phyloP scores from a whole-genome alignment of 2,113 vertebrate species.

The Chaetura pelagica region DNA sequence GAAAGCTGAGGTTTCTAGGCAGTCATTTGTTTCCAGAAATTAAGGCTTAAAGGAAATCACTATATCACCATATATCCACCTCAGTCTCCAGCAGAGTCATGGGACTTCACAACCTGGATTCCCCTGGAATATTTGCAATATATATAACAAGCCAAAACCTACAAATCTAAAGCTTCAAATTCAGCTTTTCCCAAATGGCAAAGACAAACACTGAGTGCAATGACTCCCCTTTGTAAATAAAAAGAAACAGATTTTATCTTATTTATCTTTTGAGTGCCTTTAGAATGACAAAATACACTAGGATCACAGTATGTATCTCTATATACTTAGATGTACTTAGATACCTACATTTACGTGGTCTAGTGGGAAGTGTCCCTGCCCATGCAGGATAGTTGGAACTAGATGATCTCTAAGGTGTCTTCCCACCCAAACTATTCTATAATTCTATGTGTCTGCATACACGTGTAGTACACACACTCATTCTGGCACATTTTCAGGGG shows the following conservation, averaged over 20 bases:
- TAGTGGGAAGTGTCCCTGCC: no score
- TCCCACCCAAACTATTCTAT: no score
- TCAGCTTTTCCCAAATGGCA: neutral
- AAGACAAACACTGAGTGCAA: neutral
- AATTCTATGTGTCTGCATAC: no score
- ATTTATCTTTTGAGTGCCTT: neutral
- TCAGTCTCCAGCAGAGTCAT: neutral
- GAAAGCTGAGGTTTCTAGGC: neutral
- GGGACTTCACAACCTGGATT: neutral
- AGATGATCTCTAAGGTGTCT: no score
- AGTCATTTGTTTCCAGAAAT: conserved; percentile 27
- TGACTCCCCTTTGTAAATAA: neutral
- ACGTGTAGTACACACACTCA: accelerated
- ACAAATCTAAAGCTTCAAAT: neutral
- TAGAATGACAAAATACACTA: neutral
- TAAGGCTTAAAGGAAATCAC: neutral
- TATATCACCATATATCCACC: neutral
- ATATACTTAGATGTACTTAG: no score
- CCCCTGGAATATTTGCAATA: neutral
- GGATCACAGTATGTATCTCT: neutral
- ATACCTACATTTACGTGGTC: neutral
- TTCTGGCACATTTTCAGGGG: neutral
- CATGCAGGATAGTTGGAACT: no score
- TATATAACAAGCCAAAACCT: neutral
- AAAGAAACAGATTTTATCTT: neutral